Evolutionary conservation across 2,888 invertebrate species (phyloP), one percentile per base, ranked within the genome.

Genomic region (Drosophila mimetica): DNA sequence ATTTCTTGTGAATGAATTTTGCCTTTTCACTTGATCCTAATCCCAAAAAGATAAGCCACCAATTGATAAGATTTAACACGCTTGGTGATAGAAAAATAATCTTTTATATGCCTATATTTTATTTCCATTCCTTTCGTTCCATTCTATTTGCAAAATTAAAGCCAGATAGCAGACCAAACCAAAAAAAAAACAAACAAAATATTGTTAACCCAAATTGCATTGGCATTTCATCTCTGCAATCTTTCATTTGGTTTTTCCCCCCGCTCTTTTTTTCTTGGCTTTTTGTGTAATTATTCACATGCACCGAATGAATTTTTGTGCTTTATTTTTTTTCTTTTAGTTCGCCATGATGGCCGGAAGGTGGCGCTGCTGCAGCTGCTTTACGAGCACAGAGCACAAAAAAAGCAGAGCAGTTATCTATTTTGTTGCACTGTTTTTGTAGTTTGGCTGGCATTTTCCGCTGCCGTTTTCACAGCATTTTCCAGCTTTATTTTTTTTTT

Each of bases 291-390:
- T 84, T 86, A 77, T 83, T 86, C 84, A 82, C 77, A 71, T 77
- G 74, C 74, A 64, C 70, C 77, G 74, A 66, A 61, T 59, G 59
- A 64, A 53, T 60, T 57, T 64, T 55, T 51, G 13, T 34, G 3
- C 25, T 22, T 39, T 42, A 32, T 53, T 47, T 41, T 53, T 55
- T 57, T 48, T 47, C 20, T 37, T 70, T 36, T 42, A 32, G 54
- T 52, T 46, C 20, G 52, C 70, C 61, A 55, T 65, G 52, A 69
- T 55, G 76, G 75, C 77, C 81, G 85, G 85, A 84, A 82, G 85
- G 81, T 82, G 77, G 75, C 77, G 85, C 77, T 82, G 85, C 76
- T 85, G 82, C 76, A 80, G 78, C 79, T 86, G 82, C 82, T 86
- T 86, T 83, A 83, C 84, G 86, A 72, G 66, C 54, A 52, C 4